phyloP scores from a whole-genome alignment of 2,113 vertebrate species.

The Lophotis ruficrista region DNA sequence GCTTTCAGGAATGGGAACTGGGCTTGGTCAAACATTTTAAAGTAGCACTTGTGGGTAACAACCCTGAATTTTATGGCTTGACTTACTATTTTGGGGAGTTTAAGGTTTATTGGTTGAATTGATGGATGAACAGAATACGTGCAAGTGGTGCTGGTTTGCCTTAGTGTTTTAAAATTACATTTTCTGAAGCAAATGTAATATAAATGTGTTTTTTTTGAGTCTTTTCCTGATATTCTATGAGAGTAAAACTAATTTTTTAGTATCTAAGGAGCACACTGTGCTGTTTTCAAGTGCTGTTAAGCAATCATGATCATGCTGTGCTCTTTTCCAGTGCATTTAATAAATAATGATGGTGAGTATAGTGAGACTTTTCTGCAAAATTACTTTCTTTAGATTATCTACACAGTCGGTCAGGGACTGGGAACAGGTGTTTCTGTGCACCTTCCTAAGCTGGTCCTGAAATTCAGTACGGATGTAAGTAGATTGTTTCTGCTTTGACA shows the following conservation, averaged over 20 bases:
- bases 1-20: neutral
- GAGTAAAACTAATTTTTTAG: neutral
- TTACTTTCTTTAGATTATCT: neutral
- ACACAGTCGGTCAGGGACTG: fast-evolving
- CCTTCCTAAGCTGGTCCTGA: neutral
- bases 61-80: neutral
- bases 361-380: neutral
- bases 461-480: neutral
- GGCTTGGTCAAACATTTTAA: neutral
- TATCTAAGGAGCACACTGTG: neutral
- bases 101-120: neutral
- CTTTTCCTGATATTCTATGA: neutral
- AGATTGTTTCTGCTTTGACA: neutral
- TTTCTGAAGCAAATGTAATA: neutral
- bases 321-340: neutral
- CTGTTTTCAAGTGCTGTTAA: slow-evolving; percentile 13
- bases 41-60: neutral
- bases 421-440: fast-evolving
- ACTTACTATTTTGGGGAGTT: neutral
- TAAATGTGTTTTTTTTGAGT: neutral
- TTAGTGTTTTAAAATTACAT: neutral
- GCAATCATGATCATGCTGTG: neutral
- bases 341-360: neutral
- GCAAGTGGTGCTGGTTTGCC: neutral
- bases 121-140: neutral